Evolutionary conservation across 1,140 invertebrate species (phyloP).

Genomic region (Nasonia longicornis): DNA sequence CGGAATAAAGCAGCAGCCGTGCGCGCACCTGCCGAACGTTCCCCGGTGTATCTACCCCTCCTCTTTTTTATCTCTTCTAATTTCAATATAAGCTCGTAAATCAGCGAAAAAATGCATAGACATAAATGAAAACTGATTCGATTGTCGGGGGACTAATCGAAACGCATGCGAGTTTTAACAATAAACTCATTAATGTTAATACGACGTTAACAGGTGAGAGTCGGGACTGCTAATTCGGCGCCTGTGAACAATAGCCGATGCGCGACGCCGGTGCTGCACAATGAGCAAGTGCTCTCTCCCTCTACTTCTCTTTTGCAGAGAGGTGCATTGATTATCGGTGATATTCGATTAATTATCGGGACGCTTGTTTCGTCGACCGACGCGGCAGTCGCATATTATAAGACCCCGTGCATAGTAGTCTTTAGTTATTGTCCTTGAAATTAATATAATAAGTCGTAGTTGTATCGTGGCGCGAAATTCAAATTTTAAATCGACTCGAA

Average conservation of each 20-base stretch:
- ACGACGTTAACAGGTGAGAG: constrained; percentile 53
- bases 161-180: constrained; percentile 61
- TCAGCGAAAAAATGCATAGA: not conserved
- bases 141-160: constrained; percentile 57
- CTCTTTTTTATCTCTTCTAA: not conserved
- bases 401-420: too few relatives aligned
- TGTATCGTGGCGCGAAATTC: too few relatives aligned
- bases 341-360: constrained; percentile 64
- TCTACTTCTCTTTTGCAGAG: constrained; percentile 30
- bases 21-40: not conserved
- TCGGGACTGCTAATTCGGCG: constrained; percentile 53
- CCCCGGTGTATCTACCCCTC: not conserved
- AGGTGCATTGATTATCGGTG: constrained; percentile 59
- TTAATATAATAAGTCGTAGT: too few relatives aligned
- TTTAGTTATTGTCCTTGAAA: too few relatives aligned
- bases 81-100: not conserved
- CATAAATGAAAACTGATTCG: constrained; percentile 56
- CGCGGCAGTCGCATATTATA: too few relatives aligned
- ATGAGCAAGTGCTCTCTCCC: not conserved
- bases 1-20: not conserved
- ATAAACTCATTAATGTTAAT: constrained; percentile 66
- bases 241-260: not conserved
- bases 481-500: too few relatives aligned
- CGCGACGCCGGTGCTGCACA: not conserved
- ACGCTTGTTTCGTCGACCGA: not conserved